A percentile compares a stretch with the other conserved stretches of the same genome.
Evolutionary conservation across 2,113 vertebrate species (phyloP).

Genomic region (Rhabdomys dilectus): DNA sequence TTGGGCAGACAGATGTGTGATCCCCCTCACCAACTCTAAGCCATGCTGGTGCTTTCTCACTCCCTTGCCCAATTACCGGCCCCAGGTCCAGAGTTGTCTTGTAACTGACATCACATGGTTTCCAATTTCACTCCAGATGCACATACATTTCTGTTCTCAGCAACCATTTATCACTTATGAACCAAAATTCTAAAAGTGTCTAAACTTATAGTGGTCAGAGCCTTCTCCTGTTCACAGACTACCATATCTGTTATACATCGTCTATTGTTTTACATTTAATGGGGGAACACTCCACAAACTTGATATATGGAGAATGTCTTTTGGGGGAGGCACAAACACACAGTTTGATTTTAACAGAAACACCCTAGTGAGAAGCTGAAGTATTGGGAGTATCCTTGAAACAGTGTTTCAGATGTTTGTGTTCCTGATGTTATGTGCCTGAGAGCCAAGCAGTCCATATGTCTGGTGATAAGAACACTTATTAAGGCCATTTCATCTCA

Average conservation of each 20-base stretch:
- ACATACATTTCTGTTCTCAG: constrained; percentile 67
- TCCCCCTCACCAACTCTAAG: neutral
- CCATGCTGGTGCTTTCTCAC: neutral
- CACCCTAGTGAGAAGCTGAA: neutral
- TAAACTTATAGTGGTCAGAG: neutral
- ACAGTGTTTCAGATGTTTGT: neutral
- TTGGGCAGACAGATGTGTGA: neutral
- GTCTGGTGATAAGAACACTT: neutral
- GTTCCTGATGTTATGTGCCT: neutral
- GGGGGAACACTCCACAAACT: neutral
- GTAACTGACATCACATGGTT: constrained; percentile 63
- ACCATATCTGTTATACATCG: neutral
- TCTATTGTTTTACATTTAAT: neutral
- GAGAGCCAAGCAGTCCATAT: neutral
- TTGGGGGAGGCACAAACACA: neutral
- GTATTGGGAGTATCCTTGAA: neutral
- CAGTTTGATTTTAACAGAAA: neutral
- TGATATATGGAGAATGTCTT: neutral
- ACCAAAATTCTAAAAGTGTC: neutral
- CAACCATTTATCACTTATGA: constrained; percentile 31
- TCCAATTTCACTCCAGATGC: constrained; percentile 56
- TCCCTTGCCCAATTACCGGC: neutral
- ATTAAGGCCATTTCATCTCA: neutral
- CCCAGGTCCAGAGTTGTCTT: neutral
- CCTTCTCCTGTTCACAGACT: neutral